A percentile compares a stretch with the other conserved stretches of the same genome.
Conservation (phyloP, 92 coral and sea anemone genomes). For the Phenganax stokvisi region DNA sequence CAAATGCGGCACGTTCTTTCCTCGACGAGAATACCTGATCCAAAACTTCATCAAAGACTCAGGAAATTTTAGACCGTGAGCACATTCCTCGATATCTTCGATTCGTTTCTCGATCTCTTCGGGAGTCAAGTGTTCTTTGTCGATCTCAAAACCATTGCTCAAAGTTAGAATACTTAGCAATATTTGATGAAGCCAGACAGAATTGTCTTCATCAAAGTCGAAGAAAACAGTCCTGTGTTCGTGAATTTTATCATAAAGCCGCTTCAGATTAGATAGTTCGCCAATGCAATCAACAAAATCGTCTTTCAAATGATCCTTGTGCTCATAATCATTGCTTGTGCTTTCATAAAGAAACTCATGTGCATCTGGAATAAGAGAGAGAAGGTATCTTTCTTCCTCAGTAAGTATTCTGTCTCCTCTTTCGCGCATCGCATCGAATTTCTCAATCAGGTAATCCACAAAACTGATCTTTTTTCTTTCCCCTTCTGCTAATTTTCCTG, state of each 20-base stretch:
- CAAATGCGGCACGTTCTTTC: conserved; percentile 48
- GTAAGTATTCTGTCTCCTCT: conserved; percentile 28
- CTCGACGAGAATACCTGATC: conserved; percentile 52
- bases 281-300: conserved; percentile 48
- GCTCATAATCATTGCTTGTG: conserved; percentile 46
- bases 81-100: conserved; percentile 46
- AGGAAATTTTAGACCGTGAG: conserved; percentile 8
- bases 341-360: conserved; percentile 52
- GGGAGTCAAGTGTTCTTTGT: conserved; percentile 46
- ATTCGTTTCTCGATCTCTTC: conserved; percentile 60
- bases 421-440: conserved; percentile 15
- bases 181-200: conserved; percentile 53
- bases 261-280: conserved; percentile 41
- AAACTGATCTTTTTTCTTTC: conserved; percentile 8
- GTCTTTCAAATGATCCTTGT: conserved; percentile 49
- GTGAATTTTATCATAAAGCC: conserved; percentile 47
- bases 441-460: conserved; percentile 48
- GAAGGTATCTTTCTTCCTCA: conserved; percentile 41
- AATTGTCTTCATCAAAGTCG: conserved; percentile 38
- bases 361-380: conserved; percentile 59
- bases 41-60: conserved; percentile 62
- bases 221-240: conserved; percentile 2
- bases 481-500: neutral
- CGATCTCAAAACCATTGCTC: conserved; percentile 52
- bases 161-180: conserved; percentile 47